Evolutionary conservation across 2,113 vertebrate species (phyloP), one percentile per base, ranked within the genome.

Genomic region (Rynchops niger): DNA sequence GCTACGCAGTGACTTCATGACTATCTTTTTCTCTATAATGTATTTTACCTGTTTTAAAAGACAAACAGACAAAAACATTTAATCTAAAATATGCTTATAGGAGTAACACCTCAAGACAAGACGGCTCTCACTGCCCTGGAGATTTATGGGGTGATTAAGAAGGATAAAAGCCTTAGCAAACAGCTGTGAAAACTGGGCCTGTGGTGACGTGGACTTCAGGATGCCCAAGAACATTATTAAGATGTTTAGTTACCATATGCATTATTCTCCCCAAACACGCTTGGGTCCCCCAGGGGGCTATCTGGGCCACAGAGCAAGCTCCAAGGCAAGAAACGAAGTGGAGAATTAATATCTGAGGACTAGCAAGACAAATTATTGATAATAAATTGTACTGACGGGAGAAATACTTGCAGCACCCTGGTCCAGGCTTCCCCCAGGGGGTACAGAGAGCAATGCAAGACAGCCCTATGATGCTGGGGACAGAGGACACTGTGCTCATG

Each of bases 151-250:
- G n/a, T 34, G 32, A 69, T 59, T 63, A 52, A 76, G 67, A 84
- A 81, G 45, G 55, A 81, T 30, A 36, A 86, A 88, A 65, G 32
- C 25, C 50, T 49, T 34, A 43, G 58, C 14, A 73, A 72, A 83
- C 8, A 86, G 32, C 36, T 73, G 49, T 72, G 70, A 56, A 82
- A 91, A 66, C 34, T 58, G 21, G 14, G 43, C 11, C 56, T 77
- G 18, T 61, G 25, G 61, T 82, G n/a, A 34, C 1, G 3, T 10
- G 47, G 53, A 43, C 58, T 56, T 59, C 52, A 58, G 45, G 34
- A 4, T 72, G 47, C 45, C 58, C 19, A 80, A 56, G 81, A 69
- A 84, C 0, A 0, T 56, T 2, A 0, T 59, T 32, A 86, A 70
- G 45, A 70, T 32, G 18, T 59, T 86, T 45, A 56, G 49, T 63